Percentiles rank a stretch among this genome's conserved stretches.
These are phyloP conservation scores for Menura novaehollandiae DNA, from an alignment of 2,113 vertebrate genomes.

Conservation along the genomic window DNA sequence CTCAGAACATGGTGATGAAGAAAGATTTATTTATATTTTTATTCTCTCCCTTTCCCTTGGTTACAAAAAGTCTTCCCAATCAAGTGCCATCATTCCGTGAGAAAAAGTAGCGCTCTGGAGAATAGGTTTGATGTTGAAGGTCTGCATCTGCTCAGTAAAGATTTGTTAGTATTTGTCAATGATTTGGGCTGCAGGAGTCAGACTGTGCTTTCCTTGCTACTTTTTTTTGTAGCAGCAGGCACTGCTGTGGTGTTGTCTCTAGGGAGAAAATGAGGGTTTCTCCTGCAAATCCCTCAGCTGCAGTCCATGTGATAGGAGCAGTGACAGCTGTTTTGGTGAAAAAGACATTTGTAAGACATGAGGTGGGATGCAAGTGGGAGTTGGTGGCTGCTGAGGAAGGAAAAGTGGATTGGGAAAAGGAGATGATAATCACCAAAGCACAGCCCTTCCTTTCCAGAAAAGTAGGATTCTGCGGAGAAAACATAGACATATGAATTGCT, in stretches of 20 bases:
- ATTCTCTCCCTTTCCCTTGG: neutral
- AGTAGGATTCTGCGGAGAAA: neutral
- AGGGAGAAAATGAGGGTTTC: neutral
- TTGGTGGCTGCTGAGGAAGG: neutral
- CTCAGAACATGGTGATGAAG: neutral
- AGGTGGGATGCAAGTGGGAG: neutral
- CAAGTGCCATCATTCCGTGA: neutral
- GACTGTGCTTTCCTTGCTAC: neutral
- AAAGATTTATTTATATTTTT: neutral
- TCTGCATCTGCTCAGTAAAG: neutral
- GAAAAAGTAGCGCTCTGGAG: neutral
- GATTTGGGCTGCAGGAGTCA: neutral
- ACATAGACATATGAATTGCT: neutral
- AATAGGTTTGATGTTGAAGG: neutral
- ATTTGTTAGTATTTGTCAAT: neutral
- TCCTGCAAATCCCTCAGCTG: neutral
- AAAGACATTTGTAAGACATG: neutral
- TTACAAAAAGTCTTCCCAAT: neutral
- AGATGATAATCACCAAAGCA: neutral
- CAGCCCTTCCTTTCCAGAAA: neutral
- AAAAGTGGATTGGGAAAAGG: neutral
- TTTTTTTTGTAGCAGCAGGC: neutral
- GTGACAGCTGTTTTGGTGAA: neutral
- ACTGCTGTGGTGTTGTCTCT: neutral
- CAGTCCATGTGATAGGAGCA: neutral